These are phyloP conservation scores for Nothobranchius furzeri DNA, from an alignment of 2,113 vertebrate genomes.

Conservation along the genomic window DNA sequence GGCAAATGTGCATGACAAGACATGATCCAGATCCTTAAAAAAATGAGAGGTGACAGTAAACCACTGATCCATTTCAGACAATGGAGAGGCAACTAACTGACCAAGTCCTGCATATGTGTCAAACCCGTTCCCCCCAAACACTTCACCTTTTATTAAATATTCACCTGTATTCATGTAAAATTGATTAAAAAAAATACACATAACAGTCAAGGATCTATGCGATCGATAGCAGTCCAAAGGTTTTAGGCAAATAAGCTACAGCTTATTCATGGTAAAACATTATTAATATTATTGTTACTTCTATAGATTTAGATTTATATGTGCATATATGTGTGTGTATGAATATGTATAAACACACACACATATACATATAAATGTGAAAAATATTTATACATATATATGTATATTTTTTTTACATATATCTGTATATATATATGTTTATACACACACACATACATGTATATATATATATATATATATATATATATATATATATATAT, in stretches of 20 bases:
- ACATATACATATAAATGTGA: slow-evolving; percentile 79
- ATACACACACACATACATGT: slow-evolving; percentile 77
- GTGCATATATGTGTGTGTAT: slow-evolving; percentile 79
- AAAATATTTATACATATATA: slow-evolving; percentile 77
- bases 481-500: slow-evolving; percentile 80
- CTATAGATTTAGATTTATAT: slow-evolving; percentile 83
- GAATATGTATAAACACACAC: slow-evolving; percentile 79
- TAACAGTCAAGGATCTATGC: slow-evolving; percentile 86
- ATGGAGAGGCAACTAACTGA: slow-evolving; percentile 82
- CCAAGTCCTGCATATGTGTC: slow-evolving; percentile 82
- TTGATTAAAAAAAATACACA: slow-evolving; percentile 83
- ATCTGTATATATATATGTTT: slow-evolving; percentile 81
- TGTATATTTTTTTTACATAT: slow-evolving; percentile 70
- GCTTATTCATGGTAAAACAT: slow-evolving; percentile 87
- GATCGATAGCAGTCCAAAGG: slow-evolving; percentile 85
- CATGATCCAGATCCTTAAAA: slow-evolving; percentile 64
- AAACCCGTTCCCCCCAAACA: slow-evolving; percentile 67
- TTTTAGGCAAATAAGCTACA: slow-evolving; percentile 87
- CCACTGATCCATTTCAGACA: slow-evolving; percentile 73
- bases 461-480: slow-evolving; percentile 78
- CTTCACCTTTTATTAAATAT: slow-evolving; percentile 82
- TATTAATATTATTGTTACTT: slow-evolving; percentile 83
- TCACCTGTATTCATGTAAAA: slow-evolving; percentile 84
- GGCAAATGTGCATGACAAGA: slow-evolving; percentile 74
- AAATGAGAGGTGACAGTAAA: slow-evolving; percentile 68